phyloP scores from a whole-genome alignment of 2,113 vertebrate species.

The Motacilla alba region DNA sequence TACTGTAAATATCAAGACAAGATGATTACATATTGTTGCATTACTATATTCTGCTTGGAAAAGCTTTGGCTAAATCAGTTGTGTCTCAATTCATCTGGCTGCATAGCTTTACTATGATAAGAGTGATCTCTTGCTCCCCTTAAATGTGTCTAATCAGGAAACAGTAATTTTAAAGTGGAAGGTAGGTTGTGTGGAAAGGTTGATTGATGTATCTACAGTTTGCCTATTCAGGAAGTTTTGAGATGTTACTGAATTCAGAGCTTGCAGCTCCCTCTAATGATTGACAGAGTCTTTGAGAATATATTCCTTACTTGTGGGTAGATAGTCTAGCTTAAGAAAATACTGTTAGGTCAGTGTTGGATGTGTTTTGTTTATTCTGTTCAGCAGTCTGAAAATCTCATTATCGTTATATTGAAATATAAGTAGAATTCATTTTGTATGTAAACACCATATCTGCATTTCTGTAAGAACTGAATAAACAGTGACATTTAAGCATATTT shows the following conservation, averaged over 20 bases:
- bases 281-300: constrained; percentile 2
- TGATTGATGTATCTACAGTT: neutral
- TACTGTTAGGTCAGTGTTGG: neutral
- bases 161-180: neutral
- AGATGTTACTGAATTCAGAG: neutral
- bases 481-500: neutral
- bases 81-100: neutral
- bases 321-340: neutral
- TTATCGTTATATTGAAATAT: neutral
- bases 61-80: neutral
- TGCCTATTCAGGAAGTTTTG: neutral
- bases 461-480: neutral
- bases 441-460: neutral
- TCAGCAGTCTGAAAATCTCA: neutral
- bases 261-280: neutral
- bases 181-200: neutral
- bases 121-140: neutral
- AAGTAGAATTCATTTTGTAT: neutral
- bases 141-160: neutral
- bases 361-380: neutral
- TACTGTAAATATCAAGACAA: neutral
- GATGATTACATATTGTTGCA: neutral
- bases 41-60: neutral
- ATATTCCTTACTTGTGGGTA: neutral
- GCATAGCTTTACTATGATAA: neutral